Evolutionary conservation across 2,113 vertebrate genomes (phyloP).

Genomic region (Burhinus oedicnemus): DNA sequence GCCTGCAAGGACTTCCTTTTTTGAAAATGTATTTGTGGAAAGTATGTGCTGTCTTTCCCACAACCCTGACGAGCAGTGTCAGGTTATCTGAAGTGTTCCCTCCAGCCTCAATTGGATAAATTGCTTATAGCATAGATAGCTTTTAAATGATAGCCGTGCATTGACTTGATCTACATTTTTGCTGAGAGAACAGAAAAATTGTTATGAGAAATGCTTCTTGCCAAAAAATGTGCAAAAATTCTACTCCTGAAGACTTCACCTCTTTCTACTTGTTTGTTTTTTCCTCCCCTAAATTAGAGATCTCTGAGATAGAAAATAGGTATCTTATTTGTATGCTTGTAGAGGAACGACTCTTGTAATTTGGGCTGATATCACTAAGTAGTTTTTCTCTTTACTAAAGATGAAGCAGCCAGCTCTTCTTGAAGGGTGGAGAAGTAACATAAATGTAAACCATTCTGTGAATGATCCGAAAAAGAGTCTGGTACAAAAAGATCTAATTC

Average conservation of each 20-base stretch:
- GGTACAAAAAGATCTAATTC: not conserved
- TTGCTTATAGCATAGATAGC: not conserved
- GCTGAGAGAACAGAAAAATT: constrained; percentile 21
- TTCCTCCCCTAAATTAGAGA: not conserved
- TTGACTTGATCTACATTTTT: constrained; percentile 13
- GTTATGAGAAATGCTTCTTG: not conserved
- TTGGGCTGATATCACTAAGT: not conserved
- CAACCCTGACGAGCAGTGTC: not conserved
- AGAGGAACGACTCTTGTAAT: not conserved
- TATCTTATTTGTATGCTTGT: not conserved
- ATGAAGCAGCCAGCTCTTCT: not conserved
- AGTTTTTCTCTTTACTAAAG: not conserved
- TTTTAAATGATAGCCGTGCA: constrained; percentile 22
- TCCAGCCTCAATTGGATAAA: not conserved
- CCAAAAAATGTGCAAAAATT: not conserved
- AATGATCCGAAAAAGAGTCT: not conserved
- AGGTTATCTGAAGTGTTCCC: not conserved
- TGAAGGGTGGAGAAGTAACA: not conserved
- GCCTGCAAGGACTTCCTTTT: not conserved
- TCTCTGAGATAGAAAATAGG: not conserved
- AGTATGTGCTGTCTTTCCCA: not conserved
- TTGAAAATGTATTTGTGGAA: not conserved
- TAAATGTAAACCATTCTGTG: not conserved
- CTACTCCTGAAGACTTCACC: not conserved
- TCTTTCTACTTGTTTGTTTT: not conserved